phyloP scores from a whole-genome alignment of 1,140 invertebrate genomes.

The Penaeus vannamei region DNA sequence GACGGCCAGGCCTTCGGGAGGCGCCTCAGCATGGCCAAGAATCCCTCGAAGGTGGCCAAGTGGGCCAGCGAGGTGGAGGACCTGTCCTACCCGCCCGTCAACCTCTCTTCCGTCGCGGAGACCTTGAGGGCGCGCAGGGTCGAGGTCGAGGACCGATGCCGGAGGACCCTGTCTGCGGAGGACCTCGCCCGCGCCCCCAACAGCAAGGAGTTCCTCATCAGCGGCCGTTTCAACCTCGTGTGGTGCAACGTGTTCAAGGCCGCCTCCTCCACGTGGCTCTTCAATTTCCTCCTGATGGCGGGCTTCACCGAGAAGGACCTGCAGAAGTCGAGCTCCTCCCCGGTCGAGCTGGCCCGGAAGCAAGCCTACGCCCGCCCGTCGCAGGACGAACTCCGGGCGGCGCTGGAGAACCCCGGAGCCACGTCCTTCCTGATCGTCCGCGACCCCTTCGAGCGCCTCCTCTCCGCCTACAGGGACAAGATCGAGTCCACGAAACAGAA shows the following conservation, averaged over 20 bases:
- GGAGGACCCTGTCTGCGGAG: background rate
- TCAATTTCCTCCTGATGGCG: constrained; percentile 78
- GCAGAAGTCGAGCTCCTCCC: background rate
- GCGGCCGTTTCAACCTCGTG: constrained; percentile 83
- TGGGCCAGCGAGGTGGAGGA: constrained; percentile 35
- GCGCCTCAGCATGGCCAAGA: no score
- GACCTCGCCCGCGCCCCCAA: constrained; percentile 1
- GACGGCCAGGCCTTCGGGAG: no score
- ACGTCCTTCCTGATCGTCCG: constrained; percentile 72
- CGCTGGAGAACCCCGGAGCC: constrained; percentile 51
- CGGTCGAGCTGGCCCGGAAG: constrained; percentile 4
- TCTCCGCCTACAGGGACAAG: constrained; percentile 75
- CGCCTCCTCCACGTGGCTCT: constrained; percentile 90
- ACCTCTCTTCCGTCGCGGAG: constrained; percentile 10
- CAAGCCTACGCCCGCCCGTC: constrained; percentile 26
- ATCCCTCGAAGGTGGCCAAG: no score
- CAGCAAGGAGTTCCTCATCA: constrained; percentile 82
- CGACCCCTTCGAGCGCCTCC: constrained; percentile 74
- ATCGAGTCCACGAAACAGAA: constrained; percentile 71
- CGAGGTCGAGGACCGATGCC: constrained; percentile 2
- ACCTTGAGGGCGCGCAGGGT: constrained; percentile 3
- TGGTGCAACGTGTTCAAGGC: constrained; percentile 92
- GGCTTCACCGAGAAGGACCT: constrained; percentile 71
- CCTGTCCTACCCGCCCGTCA: background rate
- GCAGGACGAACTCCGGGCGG: constrained; percentile 59